Percentiles rank a stretch among this genome's conserved stretches.
These are phyloP conservation scores for Trissoscelio sp. DNA, from an alignment of 2,888 invertebrate species.

Conservation along the genomic window DNA sequence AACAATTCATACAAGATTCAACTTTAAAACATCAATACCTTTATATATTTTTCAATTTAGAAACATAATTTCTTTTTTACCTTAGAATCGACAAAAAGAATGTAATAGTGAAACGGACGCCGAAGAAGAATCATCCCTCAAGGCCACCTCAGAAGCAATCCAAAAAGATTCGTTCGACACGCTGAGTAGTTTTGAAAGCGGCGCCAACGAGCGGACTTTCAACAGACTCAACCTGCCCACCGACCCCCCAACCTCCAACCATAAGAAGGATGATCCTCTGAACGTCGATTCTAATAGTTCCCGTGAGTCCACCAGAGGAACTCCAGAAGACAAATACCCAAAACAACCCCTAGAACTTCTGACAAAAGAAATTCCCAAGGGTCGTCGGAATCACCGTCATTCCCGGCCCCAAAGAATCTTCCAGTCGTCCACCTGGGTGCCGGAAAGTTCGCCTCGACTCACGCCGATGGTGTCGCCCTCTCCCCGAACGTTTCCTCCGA, in stretches of 20 bases:
- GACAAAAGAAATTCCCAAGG: slow-evolving; percentile 44
- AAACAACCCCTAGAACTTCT: slow-evolving; percentile 46
- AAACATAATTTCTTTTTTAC: background rate
- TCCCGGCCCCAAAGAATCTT: slow-evolving; percentile 60
- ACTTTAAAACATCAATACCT: too few species aligned
- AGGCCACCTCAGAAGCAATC: slow-evolving; percentile 23
- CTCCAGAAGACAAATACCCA: slow-evolving; percentile 22
- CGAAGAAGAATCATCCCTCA: slow-evolving; percentile 45
- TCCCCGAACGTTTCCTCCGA: slow-evolving; percentile 62
- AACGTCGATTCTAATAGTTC: slow-evolving; percentile 56
- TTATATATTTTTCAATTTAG: background rate
- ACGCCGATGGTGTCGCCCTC: slow-evolving; percentile 62
- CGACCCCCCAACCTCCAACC: background rate
- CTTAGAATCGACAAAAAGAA: slow-evolving; percentile 48
- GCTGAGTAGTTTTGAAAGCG: slow-evolving; percentile 16
- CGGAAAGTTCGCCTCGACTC: slow-evolving; percentile 60
- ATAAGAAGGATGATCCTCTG: slow-evolving; percentile 50
- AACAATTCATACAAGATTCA: too few species aligned
- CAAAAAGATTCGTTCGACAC: slow-evolving; percentile 35
- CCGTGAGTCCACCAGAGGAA: slow-evolving; percentile 51
- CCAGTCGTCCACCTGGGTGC: slow-evolving; percentile 64
- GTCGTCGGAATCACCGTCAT: slow-evolving; percentile 63
- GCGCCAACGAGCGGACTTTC: slow-evolving; percentile 27
- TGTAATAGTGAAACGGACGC: slow-evolving; percentile 55
- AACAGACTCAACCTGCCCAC: slow-evolving; percentile 19